Evolutionary conservation across 2,113 vertebrate species (phyloP), one percentile per base, ranked within the genome.

Genomic region (Leptodactylus fuscus): DNA sequence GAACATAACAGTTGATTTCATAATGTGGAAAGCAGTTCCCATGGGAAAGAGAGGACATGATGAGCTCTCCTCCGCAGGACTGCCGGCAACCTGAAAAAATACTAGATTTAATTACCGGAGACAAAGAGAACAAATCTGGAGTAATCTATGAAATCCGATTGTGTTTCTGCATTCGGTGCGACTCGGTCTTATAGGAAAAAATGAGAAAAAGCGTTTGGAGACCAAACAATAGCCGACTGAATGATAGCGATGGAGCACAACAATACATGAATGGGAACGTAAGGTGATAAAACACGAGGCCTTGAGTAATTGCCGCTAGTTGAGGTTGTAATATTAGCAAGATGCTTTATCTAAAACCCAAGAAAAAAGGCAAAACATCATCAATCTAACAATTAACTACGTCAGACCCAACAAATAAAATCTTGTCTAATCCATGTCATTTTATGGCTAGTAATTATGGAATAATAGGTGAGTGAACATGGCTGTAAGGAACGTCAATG

Each of bases 51-150:
- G 58, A 58, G 69, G 51, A 74, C 51, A 74, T 58, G 81, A 83
- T 83, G 55, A 83, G 81, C 81, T 83, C 81, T 82, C 81, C 81
- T 82, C 81, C 27, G 81, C n/a, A 83, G 81, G 81, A 58, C 81
- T 74, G 81, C 67, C 81, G 58, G 15, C 58, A 78, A 78, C 41
- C 15, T 53, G 83, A 67, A 62, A 85, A 60, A 85, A 77, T 76
- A 65, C 36, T 67, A 85, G 77, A 62, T 85, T 85, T 85, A 85
- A 85, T 85, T 85, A 77, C 73, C 65, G 44, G 12, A 77, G 73
- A 65, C 44, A 67, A 48, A 65, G 55, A 69, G 53, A 76, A 75
- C 73, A 78, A 85, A 85, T 69, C 48, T 53, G 46, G 18, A 77
- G 60, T 29, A 84, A 62, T 69, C 81, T 67, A 51, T 67, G 4